A percentile compares a stretch with the other conserved stretches of the same genome.
Evolutionary conservation across 2,113 vertebrate genomes (phyloP).

Genomic region (Picathartes gymnocephalus): DNA sequence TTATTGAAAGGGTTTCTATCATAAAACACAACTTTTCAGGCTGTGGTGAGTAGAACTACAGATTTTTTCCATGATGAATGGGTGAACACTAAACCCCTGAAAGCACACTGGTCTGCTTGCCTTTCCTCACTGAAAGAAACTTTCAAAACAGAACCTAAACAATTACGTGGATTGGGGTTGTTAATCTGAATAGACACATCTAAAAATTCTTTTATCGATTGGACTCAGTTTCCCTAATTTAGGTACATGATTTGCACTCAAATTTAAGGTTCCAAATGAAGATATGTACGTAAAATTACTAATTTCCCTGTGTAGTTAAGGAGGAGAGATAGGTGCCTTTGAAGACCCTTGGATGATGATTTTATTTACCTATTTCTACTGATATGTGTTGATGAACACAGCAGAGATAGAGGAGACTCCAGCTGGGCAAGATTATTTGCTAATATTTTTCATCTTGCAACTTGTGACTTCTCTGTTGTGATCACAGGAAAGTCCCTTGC

Average conservation of each 20-base stretch:
- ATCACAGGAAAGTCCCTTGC: neutral
- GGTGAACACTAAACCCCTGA: neutral
- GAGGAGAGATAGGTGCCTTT: neutral
- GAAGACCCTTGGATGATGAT: neutral
- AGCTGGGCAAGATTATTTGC: neutral
- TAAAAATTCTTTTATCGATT: neutral
- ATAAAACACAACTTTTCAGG: neutral
- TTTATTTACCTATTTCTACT: neutral
- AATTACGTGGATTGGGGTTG: neutral
- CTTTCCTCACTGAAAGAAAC: neutral
- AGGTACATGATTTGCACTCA: neutral
- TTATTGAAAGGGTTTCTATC: neutral
- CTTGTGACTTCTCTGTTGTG: neutral
- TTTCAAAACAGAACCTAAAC: neutral
- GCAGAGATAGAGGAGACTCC: neutral
- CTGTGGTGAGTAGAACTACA: neutral
- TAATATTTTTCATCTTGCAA: neutral
- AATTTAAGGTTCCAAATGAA: neutral
- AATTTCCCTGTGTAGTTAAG: neutral
- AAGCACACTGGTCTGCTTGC: neutral
- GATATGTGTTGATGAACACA: fast-evolving
- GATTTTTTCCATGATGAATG: neutral
- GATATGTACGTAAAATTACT: neutral
- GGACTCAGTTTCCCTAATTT: neutral
- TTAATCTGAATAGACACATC: neutral